Percentiles rank a stretch among this genome's conserved stretches.
phyloP scores from a whole-genome alignment of 2,113 vertebrate species.

The Vulpes vulpes region DNA sequence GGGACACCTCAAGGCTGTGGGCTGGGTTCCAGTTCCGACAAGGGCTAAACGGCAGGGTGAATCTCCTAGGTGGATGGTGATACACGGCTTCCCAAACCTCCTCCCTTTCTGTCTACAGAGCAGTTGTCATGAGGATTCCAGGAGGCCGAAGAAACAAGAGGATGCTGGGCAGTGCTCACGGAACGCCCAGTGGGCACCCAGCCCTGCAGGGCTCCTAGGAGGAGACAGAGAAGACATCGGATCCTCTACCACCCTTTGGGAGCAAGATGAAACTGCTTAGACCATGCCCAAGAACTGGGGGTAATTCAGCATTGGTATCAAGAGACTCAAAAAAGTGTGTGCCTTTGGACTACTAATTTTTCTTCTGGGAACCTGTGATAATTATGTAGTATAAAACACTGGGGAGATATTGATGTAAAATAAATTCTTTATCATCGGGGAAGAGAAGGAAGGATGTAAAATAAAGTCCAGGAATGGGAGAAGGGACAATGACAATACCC shows the following conservation, averaged over 20 bases:
- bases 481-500: fast-evolving
- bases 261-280: not conserved
- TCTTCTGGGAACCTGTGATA: not conserved
- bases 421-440: not conserved
- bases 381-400: not conserved
- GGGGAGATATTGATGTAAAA: not conserved
- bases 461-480: not conserved
- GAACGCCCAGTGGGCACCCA: too few species aligned
- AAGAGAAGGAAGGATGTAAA: not conserved
- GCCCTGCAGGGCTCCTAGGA: fast-evolving
- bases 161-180: not conserved
- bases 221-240: not conserved
- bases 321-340: not conserved
- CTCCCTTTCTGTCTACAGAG: not conserved
- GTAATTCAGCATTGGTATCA: not conserved
- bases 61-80: not conserved
- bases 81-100: fast-evolving
- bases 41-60: too few species aligned
- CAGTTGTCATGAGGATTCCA: fast-evolving
- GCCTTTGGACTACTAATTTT: not conserved
- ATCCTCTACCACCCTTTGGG: not conserved
- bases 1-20: too few species aligned
- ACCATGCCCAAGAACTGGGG: not conserved
- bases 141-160: not conserved
- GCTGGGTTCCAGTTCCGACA: fast-evolving